Percentiles rank a stretch among this genome's conserved stretches.
Evolutionary conservation across 2,888 invertebrate species (phyloP).

Genomic region (Ceriagrion tenellum): DNA sequence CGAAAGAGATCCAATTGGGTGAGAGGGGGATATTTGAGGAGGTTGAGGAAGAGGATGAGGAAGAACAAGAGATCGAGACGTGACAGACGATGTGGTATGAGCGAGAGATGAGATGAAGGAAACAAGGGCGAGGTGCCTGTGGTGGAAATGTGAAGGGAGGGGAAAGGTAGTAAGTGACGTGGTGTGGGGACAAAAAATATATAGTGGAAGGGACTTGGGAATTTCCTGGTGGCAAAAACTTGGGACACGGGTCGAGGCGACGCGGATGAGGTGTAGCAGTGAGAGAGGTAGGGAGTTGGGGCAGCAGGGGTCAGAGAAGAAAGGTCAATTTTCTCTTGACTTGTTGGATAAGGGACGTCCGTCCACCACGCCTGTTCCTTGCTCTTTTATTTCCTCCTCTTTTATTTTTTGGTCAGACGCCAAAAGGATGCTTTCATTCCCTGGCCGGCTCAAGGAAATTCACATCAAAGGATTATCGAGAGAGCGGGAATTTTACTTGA

Average conservation of each 20-base stretch:
- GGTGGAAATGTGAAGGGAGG: background rate
- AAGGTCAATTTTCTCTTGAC: constrained; percentile 46
- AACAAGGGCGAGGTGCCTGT: background rate
- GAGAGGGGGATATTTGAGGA: background rate
- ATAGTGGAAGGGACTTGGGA: background rate
- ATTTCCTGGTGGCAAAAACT: constrained; percentile 53
- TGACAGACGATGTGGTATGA: background rate
- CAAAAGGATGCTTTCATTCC: background rate
- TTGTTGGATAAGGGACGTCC: constrained; percentile 11
- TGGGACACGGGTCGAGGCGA: constrained; percentile 32
- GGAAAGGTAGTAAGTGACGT: background rate
- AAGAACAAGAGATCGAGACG: background rate
- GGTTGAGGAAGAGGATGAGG: background rate
- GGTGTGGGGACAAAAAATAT: background rate
- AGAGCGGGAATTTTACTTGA: background rate
- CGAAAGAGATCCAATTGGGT: background rate
- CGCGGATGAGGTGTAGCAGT: constrained; percentile 41
- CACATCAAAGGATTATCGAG: background rate
- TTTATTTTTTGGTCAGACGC: background rate
- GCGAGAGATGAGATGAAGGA: background rate
- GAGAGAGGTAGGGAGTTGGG: background rate
- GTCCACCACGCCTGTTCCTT: background rate
- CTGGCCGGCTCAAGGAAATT: background rate
- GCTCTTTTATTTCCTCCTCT: background rate
- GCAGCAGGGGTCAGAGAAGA: background rate